These are phyloP conservation scores for Eptesicus fuscus DNA, from an alignment of 2,113 vertebrate genomes.

Conservation along the genomic window DNA sequence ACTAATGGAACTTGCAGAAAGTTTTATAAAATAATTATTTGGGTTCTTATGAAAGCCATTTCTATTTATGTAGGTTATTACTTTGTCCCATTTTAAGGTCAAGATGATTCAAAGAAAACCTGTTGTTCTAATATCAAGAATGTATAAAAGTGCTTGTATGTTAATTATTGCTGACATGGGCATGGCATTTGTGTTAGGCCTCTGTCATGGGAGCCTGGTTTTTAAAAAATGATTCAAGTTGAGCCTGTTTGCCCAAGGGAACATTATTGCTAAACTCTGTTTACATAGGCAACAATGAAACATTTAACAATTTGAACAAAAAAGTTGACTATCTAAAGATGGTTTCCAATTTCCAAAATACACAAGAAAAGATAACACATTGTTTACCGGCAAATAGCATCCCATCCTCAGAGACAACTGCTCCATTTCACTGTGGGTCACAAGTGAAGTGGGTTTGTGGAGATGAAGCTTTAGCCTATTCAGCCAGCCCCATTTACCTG, in stretches of 20 bases:
- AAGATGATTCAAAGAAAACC: conserved; percentile 45
- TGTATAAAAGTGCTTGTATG: background rate
- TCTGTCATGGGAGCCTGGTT: conserved; percentile 46
- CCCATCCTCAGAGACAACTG: background rate
- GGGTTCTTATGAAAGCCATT: background rate
- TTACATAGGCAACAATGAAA: conserved; percentile 45
- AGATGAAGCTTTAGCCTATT: background rate
- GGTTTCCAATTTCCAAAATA: conserved; percentile 54
- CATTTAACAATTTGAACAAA: conserved; percentile 32
- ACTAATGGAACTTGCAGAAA: conserved; percentile 36
- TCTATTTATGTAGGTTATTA: conserved; percentile 16
- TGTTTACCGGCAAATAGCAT: conserved; percentile 38
- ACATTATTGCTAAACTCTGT: conserved; percentile 51
- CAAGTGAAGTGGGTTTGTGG: background rate
- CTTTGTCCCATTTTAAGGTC: conserved; percentile 43
- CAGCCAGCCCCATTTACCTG: background rate
- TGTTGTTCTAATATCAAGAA: conserved; percentile 51
- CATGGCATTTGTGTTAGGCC: conserved; percentile 47
- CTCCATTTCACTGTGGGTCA: conserved; percentile 4
- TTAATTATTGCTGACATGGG: conserved; percentile 55
- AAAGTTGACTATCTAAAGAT: conserved; percentile 18
- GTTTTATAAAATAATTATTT: background rate
- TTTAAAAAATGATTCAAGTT: conserved; percentile 60
- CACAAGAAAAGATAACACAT: background rate
- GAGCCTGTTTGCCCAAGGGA: conserved; percentile 44